Base-by-base conservation (phyloP, 2,888 invertebrate genomes). In the Chalcosyrphus nemorum region DNA sequence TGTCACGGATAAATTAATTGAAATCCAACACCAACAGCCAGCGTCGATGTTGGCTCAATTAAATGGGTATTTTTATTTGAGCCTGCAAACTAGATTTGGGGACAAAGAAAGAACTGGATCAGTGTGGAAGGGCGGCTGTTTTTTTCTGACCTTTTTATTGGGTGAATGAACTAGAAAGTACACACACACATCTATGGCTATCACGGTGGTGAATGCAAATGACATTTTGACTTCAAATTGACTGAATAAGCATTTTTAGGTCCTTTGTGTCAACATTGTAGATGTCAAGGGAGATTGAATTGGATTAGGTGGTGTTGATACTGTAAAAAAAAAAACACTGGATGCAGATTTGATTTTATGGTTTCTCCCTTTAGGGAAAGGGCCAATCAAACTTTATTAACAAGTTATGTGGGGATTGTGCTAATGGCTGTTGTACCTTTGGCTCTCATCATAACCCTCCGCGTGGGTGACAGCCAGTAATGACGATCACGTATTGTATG, bases 1-100 rank as follows among this genome's bases (percentile, higher is more conserved):
- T 4, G 4, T 54, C 45, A 15, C 13, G 6, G 47, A 50, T 59
- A 71, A 50, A 71, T 59, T 59, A 71, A 38, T 59, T 50, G 59
- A 47, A 50, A 59, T 6, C 59, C 19, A 59, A 59, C 35, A 57
- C 59, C 50, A 15, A n/a, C 29, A 13, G 54, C 43, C n/a, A 24
- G 45, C 57, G 35, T 21, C 47, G 35, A 47, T 24, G 47, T 57
- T 70, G 47, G 38, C 71, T 59, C 71, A 59, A 71, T 71, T 71
- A 71, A 71, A 57, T 70, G 15, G 5, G 17, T 3, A 38, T 59
- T 71, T 71, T 50, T 38, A 59, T 50, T 24, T 17, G 11, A 1
- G 13, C 2, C 52, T 59, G 17, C n/a, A n/a, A 38, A 17, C 45
- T 47, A 24, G 57, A 32, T 57, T 24, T 57, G 17, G 47, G 9